Evolutionary conservation across 2,888 invertebrate species (phyloP), one percentile per base, ranked within the genome.

Genomic region (Cheilosia variabilis): DNA sequence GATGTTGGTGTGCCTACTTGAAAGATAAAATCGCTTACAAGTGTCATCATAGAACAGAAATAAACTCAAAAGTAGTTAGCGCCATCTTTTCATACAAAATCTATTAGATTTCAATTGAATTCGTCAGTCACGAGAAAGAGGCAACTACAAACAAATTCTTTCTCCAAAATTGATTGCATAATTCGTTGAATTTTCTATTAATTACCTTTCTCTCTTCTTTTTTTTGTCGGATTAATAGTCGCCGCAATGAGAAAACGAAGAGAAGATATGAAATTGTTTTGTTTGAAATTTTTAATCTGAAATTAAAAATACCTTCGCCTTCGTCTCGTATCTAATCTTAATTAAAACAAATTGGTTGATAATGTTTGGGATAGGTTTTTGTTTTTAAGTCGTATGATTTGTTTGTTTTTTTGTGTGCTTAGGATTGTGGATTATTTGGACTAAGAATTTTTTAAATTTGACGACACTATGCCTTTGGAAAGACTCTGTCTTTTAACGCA

Each of bases 21-120:
- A 53, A 7, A 80, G 79, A 80, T 80, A 73, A 73, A 5, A 55
- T 15, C 7, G n/a, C 31, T 68, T 68, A 27, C 7, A 10, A 57
- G 37, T 31, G 45, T 55, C 57, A 53, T 53, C 22, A 17, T 47
- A 3, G 17, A 2, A 15, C 15, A n/a, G 17, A 45, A 15, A 45
- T n/a, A n/a, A 45, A 45, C 45, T 17, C 9, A 15, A 24, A 27
- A 22, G 15, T 24, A 1, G 13, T 52, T 22, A 52, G 63, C 55
- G 68, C 43, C 68, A 19, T 43, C 13, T 31, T 24, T 43, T 27
- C 22, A 41, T 55, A 5, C 3, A 2, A 0, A 43, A 27, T 22
- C 52, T n/a, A 52, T 6, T 41, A 43, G n/a, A 43, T 43, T 43
- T 43, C 13, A 43, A 43, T 43, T 43, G 7, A 45, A 17, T 45